Conservation (phyloP, 2,113 vertebrate genomes). For the Lycaon pictus region DNA sequence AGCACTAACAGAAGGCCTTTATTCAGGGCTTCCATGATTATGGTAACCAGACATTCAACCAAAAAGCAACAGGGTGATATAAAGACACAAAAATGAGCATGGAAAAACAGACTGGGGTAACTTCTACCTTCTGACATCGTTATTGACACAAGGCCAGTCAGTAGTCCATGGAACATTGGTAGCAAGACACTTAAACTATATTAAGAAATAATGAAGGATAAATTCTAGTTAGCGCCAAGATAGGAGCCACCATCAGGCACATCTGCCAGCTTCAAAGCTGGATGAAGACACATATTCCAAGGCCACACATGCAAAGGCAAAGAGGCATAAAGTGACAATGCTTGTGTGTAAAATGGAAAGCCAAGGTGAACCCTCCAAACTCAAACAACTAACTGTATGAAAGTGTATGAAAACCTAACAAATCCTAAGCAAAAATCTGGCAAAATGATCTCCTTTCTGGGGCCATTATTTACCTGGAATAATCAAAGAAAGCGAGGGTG, state of each 20-base stretch:
- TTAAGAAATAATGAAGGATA: background rate
- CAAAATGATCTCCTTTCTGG: background rate
- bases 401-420: background rate
- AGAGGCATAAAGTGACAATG: background rate
- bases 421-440: background rate
- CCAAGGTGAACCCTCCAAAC: background rate
- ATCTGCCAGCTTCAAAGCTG: background rate
- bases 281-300: background rate
- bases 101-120: background rate
- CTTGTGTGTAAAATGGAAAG: background rate
- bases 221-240: background rate
- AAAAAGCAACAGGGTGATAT: background rate
- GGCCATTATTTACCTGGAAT: background rate
- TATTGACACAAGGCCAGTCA: background rate
- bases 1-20: background rate
- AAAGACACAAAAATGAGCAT: slow-evolving; percentile 16
- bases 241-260: background rate
- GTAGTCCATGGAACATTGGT: background rate
- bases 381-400: background rate
- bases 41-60: background rate
- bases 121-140: background rate
- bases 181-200: slow-evolving; percentile 22
- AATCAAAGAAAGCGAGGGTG: background rate
- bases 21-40: background rate
- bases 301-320: background rate